phyloP scores from a whole-genome alignment of 2,113 vertebrate species.

The Agelaius phoeniceus region DNA sequence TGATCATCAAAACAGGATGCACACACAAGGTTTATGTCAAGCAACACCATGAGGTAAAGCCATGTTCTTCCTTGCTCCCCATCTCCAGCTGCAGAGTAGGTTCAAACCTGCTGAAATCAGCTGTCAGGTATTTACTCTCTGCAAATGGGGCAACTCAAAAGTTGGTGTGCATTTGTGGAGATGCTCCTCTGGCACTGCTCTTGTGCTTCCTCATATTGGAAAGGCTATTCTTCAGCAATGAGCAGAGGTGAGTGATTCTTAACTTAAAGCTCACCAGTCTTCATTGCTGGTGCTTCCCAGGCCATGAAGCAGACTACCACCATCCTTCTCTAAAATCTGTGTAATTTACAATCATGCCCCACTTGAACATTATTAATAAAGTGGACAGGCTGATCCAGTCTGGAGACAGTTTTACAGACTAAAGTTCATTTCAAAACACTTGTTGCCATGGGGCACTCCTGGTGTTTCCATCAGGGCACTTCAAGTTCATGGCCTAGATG shows the following conservation, averaged over 20 bases:
- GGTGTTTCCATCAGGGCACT: not conserved
- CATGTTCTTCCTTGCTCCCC: not conserved
- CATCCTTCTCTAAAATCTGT: not conserved
- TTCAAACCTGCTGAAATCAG: not conserved
- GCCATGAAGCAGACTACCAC: not conserved
- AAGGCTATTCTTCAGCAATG: not conserved
- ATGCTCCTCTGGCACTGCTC: not conserved
- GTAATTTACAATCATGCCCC: not conserved
- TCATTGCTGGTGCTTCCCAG: not conserved
- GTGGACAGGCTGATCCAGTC: not conserved
- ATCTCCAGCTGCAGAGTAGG: not conserved
- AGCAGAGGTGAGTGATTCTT: not conserved
- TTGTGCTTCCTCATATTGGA: not conserved
- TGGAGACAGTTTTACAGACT: not conserved
- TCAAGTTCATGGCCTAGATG: not conserved
- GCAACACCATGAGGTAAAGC: not conserved
- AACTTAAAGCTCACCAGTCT: not conserved
- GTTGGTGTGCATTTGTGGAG: not conserved
- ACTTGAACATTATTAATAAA: not conserved
- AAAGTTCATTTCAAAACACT: not conserved
- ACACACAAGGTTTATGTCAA: not conserved
- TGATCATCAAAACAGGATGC: not conserved
- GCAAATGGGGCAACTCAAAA: not conserved
- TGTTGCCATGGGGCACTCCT: fast-evolving
- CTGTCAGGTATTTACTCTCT: not conserved